Evolutionary conservation across 2,113 vertebrate genomes (phyloP), one percentile per base, ranked within the genome.

Genomic region (Poeciliopsis turrubarensis): DNA sequence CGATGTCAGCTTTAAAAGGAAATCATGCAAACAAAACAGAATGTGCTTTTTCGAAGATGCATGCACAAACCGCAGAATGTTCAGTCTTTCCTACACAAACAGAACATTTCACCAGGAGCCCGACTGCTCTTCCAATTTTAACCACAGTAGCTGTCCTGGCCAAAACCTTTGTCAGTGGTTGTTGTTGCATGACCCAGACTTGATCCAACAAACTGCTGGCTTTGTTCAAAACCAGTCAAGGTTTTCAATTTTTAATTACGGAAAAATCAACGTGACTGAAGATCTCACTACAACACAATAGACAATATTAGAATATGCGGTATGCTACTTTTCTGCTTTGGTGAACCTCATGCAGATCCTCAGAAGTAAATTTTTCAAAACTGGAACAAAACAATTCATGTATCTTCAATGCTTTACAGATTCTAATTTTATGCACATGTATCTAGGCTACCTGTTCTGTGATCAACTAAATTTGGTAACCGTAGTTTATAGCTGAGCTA

Each of bases 1-100:
- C 54, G 9, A 57, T 31, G 30, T 80, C 73, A 72, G 68, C 77
- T 64, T 29, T 25, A 29, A 68, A 70, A 39, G 44, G 6, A 54
- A 29, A 32, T n/a, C 13, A 77, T 81, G 74, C 3, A 17, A 75
- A 70, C 27, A 62, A 75, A 67, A 84, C 70, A 64, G 80, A 80
- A 66, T 75, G 29, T 73, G 8, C 54, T 57, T 13, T 65, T 15
- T 4, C 54, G 14, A 72, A 71, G 63, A 78, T 68, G 60, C 29
- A 84, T 81, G 60, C 76, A 29, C 73, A 72, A 72, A 63, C 78
- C 68, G 70, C 74, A 37, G 61, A 26, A 12, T n/a, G 32, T 57
- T 57, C 10, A 13, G 31, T 25, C 47, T 37, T 68, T 66, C 47
- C 32, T 57, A 25, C 32, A 65, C 67, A 65, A 71, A 80, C 68